phyloP scores from a whole-genome alignment of 2,888 invertebrate species.

The Harpalus rubripes region DNA sequence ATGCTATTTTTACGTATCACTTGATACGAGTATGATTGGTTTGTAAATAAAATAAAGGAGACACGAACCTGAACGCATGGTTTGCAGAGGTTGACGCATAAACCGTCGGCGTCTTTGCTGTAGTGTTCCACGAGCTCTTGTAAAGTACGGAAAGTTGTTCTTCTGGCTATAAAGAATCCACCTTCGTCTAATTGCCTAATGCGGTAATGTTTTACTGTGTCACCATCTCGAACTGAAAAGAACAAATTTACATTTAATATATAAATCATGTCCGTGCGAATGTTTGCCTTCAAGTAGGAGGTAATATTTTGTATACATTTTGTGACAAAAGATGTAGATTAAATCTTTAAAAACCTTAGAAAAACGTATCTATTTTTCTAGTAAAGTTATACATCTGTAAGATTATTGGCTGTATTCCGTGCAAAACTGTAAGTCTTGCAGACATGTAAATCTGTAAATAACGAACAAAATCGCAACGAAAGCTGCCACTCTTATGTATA shows the following conservation, averaged over 20 bases:
- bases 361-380: no score
- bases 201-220: conserved; percentile 99
- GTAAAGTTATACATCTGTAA: no score
- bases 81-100: conserved; percentile 97
- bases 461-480: no score
- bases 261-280: no score
- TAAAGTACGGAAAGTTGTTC: conserved; percentile 97
- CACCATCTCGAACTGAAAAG: conserved; percentile 94
- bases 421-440: no score
- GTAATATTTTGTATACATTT: background rate
- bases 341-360: no score
- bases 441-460: no score
- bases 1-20: conserved; percentile 32
- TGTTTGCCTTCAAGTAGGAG: background rate
- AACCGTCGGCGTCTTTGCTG: conserved; percentile 97
- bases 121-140: conserved; percentile 99
- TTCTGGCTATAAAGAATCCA: conserved; percentile 98
- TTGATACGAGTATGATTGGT: conserved; percentile 5
- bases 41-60: conserved; percentile 4
- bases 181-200: conserved; percentile 99
- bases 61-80: conserved; percentile 92
- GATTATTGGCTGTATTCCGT: no score
- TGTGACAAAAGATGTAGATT: no score
- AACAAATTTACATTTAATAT: background rate
- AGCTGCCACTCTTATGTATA: no score